phyloP scores from a whole-genome alignment of 2,888 invertebrate genomes.

The Protula sp. region DNA sequence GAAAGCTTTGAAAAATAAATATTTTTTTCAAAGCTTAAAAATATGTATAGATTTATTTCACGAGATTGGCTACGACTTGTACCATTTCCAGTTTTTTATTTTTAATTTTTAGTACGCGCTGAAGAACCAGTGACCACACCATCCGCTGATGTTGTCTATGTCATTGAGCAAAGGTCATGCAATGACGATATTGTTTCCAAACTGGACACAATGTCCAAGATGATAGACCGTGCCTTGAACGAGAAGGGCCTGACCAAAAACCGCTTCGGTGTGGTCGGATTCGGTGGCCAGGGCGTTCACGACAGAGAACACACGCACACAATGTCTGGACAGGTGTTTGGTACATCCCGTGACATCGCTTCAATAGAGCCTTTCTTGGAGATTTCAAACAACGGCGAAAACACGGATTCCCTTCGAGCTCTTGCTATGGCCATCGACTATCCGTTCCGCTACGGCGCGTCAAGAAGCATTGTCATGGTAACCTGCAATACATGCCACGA shows the following conservation, averaged over 20 bases:
- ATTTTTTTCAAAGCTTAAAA: too few species aligned
- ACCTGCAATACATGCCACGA: conserved; percentile 70
- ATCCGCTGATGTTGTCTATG: conserved; percentile 74
- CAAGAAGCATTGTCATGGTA: conserved; percentile 74
- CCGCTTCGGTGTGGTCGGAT: conserved; percentile 68
- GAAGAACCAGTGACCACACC: too few species aligned
- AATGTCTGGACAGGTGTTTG: conserved; percentile 41
- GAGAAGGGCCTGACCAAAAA: conserved; percentile 29
- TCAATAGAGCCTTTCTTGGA: not conserved
- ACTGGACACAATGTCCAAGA: conserved; percentile 34
- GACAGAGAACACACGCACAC: conserved; percentile 69
- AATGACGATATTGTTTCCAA: conserved; percentile 63
- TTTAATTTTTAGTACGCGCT: not conserved
- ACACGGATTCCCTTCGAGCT: conserved; percentile 56
- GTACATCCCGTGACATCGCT: not conserved
- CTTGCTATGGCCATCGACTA: conserved; percentile 61
- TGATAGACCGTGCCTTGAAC: conserved; percentile 35
- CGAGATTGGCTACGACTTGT: too few species aligned
- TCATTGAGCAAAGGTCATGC: conserved; percentile 77
- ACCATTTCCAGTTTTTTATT: too few species aligned
- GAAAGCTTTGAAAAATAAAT: too few species aligned
- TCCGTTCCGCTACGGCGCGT: conserved; percentile 75
- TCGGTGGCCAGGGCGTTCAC: conserved; percentile 67
- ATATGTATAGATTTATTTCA: too few species aligned
- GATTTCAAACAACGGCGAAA: conserved; percentile 18